These are phyloP conservation scores for Machimus rusticus DNA, from an alignment of 2,888 invertebrate genomes.

Conservation along the genomic window DNA sequence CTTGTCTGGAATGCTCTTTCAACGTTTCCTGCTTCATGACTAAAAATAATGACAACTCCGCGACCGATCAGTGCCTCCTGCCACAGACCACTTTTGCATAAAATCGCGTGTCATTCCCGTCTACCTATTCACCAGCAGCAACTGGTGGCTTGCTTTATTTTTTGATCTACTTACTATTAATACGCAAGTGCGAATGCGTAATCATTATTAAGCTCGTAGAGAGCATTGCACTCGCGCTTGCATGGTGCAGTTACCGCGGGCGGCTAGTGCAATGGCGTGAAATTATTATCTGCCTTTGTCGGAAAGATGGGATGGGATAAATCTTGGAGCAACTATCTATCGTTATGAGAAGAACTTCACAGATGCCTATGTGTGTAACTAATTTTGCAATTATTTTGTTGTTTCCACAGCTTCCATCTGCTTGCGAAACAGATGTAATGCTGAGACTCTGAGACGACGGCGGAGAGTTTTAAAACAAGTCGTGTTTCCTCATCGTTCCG, in stretches of 20 bases:
- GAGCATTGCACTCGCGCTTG: not conserved
- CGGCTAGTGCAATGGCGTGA: not conserved
- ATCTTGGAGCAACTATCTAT: not conserved
- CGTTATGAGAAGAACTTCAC: not conserved
- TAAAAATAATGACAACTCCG: constrained; percentile 15
- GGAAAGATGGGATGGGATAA: not conserved
- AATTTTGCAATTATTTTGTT: not conserved
- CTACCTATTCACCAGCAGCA: not conserved
- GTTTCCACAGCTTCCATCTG: not conserved
- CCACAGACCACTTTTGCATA: not conserved
- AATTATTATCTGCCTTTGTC: not conserved
- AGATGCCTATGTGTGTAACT: not conserved
- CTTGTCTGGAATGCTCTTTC: not conserved
- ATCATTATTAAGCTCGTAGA: not conserved
- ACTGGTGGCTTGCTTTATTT: not conserved
- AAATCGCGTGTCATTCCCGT: not conserved
- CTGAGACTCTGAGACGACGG: not conserved
- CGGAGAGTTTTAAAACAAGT: not conserved
- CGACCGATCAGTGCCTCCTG: not conserved
- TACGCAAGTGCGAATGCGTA: constrained; percentile 24
- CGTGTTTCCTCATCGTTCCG: not conserved
- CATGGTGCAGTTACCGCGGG: not conserved
- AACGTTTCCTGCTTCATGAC: constrained; percentile 4
- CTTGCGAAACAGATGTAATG: not conserved
- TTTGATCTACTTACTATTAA: constrained; percentile 33